Percentiles rank a stretch among this genome's conserved stretches.
Conservation (phyloP, 2,888 invertebrate species). For the Lithophane socia region DNA sequence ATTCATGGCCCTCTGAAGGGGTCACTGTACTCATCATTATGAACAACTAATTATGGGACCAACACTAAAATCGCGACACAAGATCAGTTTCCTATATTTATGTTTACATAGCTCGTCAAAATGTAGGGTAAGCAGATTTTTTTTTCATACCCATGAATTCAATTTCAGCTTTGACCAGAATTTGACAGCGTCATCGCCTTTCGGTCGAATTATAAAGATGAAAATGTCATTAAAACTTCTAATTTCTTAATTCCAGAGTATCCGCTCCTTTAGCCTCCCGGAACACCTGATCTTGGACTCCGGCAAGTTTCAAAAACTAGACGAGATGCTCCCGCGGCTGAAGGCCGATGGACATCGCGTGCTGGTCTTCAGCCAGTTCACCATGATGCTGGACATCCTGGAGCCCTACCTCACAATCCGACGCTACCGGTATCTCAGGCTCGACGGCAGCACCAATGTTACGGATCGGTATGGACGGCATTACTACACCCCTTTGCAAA, state of each 20-base stretch:
- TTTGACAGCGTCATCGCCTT: no score
- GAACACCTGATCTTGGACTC: slow-evolving; percentile 94
- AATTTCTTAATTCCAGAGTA: slow-evolving; percentile 84
- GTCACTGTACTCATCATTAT: no score
- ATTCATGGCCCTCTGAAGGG: no score
- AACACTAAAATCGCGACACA: no score
- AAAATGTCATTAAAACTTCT: not conserved
- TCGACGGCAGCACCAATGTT: slow-evolving; percentile 98
- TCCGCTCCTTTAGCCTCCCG: slow-evolving; percentile 92
- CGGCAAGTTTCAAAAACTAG: slow-evolving; percentile 96
- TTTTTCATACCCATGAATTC: no score
- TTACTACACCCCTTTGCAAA: no score
- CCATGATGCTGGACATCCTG: slow-evolving; percentile 97
- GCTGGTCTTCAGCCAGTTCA: slow-evolving; percentile 98
- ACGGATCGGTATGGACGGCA: slow-evolving; percentile 69
- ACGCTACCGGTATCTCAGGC: slow-evolving; percentile 93
- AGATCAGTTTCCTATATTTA: no score
- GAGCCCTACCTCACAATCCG: slow-evolving; percentile 96
- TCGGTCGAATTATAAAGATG: no score
- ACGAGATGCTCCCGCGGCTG: slow-evolving; percentile 93
- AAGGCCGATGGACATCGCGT: slow-evolving; percentile 95
- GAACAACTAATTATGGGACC: no score
- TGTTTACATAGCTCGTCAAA: no score
- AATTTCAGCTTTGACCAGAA: no score
- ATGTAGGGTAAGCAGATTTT: no score